Evolutionary conservation across 2,797 vertebrate genomes (phyloP), one percentile per base, ranked within the genome.

Genomic region (Bryconaethiops microstoma): DNA sequence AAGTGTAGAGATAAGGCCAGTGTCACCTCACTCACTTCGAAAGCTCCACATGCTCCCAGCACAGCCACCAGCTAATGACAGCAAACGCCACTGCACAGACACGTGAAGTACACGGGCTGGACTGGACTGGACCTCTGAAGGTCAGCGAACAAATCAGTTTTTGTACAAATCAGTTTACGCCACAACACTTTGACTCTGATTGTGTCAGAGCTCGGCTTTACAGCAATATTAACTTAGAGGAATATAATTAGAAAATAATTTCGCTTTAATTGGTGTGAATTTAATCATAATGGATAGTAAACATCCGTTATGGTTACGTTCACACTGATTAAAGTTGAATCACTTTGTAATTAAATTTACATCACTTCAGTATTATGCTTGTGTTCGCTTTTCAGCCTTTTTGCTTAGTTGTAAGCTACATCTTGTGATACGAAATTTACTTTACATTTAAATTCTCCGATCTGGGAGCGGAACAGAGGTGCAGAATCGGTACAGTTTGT

Each of bases 1-100:
- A 77, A 83, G 84, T 82, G 79, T n/a, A 67, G 77, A 67, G 80
- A 85, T 85, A 87, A 85, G 39, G 57, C 50, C 65, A 74, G 29
- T 77, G 70, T 81, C 78, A 81, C 77, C 35, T 14, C 62, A 45
- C 83, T 54, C 72, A 57, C 52, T 35, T 50, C 54, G 40, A 48
- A 39, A 23, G 65, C 14, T 70, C 60, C 14, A 70, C 67, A 76
- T 23, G n/a, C 35, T 54, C 75, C 65, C 25, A 71, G 69, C 63
- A 60, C 74, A 72, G 25, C 63, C 29, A 52, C 50, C 60, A 48
- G 55, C 57, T 76, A 71, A 64, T 70, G 71, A 76, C 73, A 79
- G 67, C 79, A 55, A 35, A 65, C 19, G 1, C 67, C 57, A 39
- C 77, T 64, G 78, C 74, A 74, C 12, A 39, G 67, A 67, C 71